Base-by-base conservation (phyloP, 2,888 invertebrate species). In the Notocelia uddmanniana region DNA sequence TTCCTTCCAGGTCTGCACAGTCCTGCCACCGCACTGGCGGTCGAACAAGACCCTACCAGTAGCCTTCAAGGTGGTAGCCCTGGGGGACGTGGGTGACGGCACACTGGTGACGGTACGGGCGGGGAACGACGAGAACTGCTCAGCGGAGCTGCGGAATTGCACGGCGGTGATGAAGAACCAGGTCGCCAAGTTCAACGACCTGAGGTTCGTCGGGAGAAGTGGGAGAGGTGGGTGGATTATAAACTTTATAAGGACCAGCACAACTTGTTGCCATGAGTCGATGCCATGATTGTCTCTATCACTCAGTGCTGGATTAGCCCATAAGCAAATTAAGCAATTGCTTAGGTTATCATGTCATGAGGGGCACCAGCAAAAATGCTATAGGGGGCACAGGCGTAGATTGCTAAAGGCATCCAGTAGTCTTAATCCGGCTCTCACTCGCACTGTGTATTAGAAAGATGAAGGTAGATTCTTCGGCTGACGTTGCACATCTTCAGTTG, bases 91-190 rank as follows among this genome's bases (percentile, higher is more conserved):
- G 60, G 96, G 97, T 78, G 99, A 99, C 89, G 99, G 99, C 48
- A 99, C 99, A 19, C 95, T 98, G 88, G 98, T 99, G 77, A 97
- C 98, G 19, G 97, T 99, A 68, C 94, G 97, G 68, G 99, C 99
- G 26, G 99, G 99, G 26, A 99, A 99, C 89, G 99, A 99, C 86
- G 99, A 99, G 92, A 99, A 99, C 93, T 98, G 96, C 87, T 98
- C 97, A 83, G 98, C 98, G 2, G 99, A 99, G 88, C 94, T 99
- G 78, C 94, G 98, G 82, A 99, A 99, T 93, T 97, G 96, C 81
- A 97, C 97, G 18, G 98, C 99, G 0, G 97, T 98, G 76, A 98
- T 99, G 97, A 98, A 98, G 94, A 98, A 98, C 88, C 98, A 98
- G 89, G 98, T 99, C 78, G 99, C 99, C 68, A 98, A 98, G 94